Evolutionary conservation across 2,797 vertebrate genomes (phyloP), one percentile per base, ranked within the genome.

Genomic region (Pempheris klunzingeri): DNA sequence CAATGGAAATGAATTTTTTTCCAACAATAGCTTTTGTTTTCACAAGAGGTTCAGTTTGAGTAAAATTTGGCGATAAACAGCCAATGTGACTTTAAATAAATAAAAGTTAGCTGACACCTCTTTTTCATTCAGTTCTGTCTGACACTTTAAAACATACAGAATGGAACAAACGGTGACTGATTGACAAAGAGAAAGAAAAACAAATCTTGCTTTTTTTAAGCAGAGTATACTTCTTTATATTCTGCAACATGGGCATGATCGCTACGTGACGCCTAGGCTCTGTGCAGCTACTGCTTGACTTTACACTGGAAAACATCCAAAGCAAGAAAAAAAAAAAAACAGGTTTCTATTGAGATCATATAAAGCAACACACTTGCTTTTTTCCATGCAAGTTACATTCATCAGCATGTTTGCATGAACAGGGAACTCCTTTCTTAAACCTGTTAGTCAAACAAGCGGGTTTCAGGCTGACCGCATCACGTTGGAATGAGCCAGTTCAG

Each of bases 341-440:
- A 9, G 8, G 10, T 49, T 54, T 70, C 24, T 30, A 13, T 20
- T 30, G 6, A 49, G 53, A 60, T 44, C 34, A 13, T 30, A 4
- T 9, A 32, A 39, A 74, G 34, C 11, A 28, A 39, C n/a, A 18
- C 1, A 32, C 32, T 36, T 58, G 10, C 30, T 57, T 75, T 41
- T 58, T 28, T 17, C 43, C n/a, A 32, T 53, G 64, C 26, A n/a
- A 28, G n/a, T 36, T 20, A 83, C 15, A 52, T 38, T 53, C 43
- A 60, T 1, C 36, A 28, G 17, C 20, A 57, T 57, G 41, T 72
- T 73, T 59, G 44, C 44, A 61, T 62, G 20, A 72, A 3, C 0
- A 1, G 17, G 41, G 30, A 65, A 76, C 78, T 76, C 53, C 53
- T 32, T 20, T 72, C 47, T 77, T 30, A 75, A 86, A 76, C 77